Conservation (phyloP, 2,888 invertebrate species). For the Pristionchus japonicus region DNA sequence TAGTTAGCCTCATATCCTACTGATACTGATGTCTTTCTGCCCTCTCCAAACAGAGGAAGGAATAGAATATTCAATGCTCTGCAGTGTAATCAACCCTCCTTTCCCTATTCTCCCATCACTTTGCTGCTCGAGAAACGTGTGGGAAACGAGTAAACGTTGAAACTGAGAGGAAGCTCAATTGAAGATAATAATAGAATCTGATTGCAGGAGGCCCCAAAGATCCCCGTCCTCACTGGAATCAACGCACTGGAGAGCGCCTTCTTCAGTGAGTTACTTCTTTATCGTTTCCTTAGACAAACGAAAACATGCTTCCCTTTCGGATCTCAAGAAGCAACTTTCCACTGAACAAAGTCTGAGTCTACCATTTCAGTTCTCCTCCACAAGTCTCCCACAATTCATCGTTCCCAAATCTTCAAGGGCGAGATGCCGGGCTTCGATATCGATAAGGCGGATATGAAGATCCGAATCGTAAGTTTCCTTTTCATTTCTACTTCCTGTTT, state of each 20-base stretch:
- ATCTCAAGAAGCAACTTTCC: too few relatives aligned
- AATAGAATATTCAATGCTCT: not conserved
- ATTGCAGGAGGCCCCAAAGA: slow-evolving; percentile 52
- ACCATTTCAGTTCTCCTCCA: not conserved
- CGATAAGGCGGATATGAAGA: slow-evolving; percentile 32
- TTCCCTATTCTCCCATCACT: slow-evolving; percentile 4
- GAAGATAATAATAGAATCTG: not conserved
- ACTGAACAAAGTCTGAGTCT: not conserved
- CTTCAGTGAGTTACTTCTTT: slow-evolving; percentile 53
- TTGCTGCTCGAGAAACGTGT: not conserved
- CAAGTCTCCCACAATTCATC: slow-evolving; percentile 36
- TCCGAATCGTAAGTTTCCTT: slow-evolving; percentile 13
- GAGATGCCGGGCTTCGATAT: slow-evolving; percentile 8
- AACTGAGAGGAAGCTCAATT: not conserved
- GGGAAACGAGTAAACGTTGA: not conserved
- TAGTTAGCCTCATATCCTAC: not conserved
- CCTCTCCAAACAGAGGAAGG: not conserved
- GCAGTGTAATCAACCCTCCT: slow-evolving; percentile 5
- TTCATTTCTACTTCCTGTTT: not conserved
- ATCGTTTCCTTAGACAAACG: too few relatives aligned
- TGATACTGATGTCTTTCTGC: not conserved
- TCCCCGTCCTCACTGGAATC: slow-evolving; percentile 63
- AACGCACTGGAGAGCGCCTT: slow-evolving; percentile 60
- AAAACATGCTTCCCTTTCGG: too few relatives aligned
- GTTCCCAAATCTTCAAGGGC: not conserved